A percentile compares a stretch with the other conserved stretches of the same genome.
Conservation (phyloP, 1,140 invertebrate species). For the Diorhabda sublineata region DNA sequence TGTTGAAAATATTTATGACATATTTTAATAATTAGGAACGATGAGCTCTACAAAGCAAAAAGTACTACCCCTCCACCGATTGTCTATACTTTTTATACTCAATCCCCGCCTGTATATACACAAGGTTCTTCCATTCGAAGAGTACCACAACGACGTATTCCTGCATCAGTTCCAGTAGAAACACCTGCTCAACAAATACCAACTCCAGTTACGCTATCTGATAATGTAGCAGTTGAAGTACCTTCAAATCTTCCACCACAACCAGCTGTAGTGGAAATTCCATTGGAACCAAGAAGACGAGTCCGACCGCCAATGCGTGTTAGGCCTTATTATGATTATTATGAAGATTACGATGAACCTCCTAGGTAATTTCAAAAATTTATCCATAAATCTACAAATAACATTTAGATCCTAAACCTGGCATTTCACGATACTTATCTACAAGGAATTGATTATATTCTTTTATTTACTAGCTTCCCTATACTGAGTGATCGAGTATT, state of each 20-base stretch:
- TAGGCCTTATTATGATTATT: constrained; percentile 56
- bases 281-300: constrained; percentile 39
- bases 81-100: constrained; percentile 29
- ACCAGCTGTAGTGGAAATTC: background rate
- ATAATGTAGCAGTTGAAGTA: background rate
- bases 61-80: constrained; percentile 54
- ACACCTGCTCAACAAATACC: constrained; percentile 26
- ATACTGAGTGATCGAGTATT: no score
- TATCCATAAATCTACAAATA: no score
- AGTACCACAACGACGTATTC: background rate
- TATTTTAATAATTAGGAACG: constrained; percentile 59
- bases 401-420: no score
- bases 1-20: background rate
- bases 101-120: constrained; percentile 42
- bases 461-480: no score
- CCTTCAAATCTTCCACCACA: background rate
- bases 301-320: constrained; percentile 47
- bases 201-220: background rate
- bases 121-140: constrained; percentile 27
- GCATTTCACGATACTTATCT: no score
- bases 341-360: constrained; percentile 59
- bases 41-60: constrained; percentile 75
- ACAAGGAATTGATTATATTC: no score
- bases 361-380: constrained; percentile 32
- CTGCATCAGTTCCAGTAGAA: background rate